Evolutionary conservation across 2,797 vertebrate species (phyloP).

Genomic region (Agapornis canus): DNA sequence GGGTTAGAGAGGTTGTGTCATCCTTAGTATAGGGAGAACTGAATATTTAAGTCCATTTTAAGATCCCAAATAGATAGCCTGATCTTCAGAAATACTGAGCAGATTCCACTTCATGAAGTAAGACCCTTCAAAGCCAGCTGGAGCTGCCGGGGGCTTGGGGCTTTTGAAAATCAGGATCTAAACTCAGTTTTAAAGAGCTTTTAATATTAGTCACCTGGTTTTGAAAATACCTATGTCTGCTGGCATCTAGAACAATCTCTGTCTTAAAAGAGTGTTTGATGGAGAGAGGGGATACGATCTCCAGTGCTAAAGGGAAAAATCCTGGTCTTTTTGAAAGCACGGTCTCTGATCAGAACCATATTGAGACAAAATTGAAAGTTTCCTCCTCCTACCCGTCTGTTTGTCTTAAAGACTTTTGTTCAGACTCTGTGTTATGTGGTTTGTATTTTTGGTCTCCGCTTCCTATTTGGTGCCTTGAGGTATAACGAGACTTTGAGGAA

Average conservation of each 20-base stretch:
- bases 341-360: not conserved
- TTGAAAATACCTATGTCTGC: slow-evolving; percentile 3
- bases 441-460: not conserved
- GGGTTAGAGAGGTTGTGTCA: not conserved
- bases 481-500: not conserved
- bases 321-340: not conserved
- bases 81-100: not conserved
- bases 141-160: not conserved
- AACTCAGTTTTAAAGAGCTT: not conserved
- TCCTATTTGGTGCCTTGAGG: not conserved
- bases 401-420: not conserved
- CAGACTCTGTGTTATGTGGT: not conserved
- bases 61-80: not conserved
- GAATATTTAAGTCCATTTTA: not conserved
- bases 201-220: not conserved
- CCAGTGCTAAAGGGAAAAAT: not conserved
- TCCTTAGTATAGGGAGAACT: not conserved
- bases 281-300: not conserved
- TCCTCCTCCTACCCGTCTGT: rapidly evolving
- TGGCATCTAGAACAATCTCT: not conserved
- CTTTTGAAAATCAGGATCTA: not conserved
- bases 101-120: not conserved
- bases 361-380: not conserved
- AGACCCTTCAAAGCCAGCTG: not conserved
- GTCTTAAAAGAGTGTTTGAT: not conserved